phyloP scores from a whole-genome alignment of 2,888 invertebrate genomes.

The Andrena hattorfiana region DNA sequence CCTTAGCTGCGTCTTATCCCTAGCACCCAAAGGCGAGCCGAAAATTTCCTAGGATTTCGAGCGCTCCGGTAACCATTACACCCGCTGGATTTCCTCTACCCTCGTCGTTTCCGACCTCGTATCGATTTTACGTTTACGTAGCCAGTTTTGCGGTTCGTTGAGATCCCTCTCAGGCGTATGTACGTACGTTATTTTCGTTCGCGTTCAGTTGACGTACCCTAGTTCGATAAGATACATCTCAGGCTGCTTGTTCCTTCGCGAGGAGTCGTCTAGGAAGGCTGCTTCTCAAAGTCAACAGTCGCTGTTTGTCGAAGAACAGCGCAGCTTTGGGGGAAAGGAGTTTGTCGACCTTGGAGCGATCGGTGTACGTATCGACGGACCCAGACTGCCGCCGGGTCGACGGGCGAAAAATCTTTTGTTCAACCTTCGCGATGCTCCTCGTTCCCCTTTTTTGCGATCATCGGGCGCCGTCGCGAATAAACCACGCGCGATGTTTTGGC shows the following conservation, averaged over 20 bases:
- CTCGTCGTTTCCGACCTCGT: neutral
- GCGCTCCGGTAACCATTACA: neutral
- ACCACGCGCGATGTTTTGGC: constrained; percentile 44
- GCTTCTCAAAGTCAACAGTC: no score
- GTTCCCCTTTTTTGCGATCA: neutral
- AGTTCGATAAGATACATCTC: constrained; percentile 17
- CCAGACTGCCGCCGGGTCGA: no score
- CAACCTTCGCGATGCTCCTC: neutral
- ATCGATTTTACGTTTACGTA: constrained; percentile 41
- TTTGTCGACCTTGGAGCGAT: no score
- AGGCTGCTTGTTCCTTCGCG: neutral
- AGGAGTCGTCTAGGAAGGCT: no score
- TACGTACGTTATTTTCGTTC: constrained; percentile 4
- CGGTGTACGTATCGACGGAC: no score
- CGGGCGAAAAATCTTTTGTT: no score
- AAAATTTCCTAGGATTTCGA: constrained; percentile 11
- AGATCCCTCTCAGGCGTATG: neutral
- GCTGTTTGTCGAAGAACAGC: no score
- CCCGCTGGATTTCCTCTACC: constrained; percentile 8
- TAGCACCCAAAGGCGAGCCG: neutral
- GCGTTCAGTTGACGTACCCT: neutral
- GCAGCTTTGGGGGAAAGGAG: no score
- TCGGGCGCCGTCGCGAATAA: neutral
- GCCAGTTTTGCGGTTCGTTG: constrained; percentile 34
- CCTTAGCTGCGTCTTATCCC: neutral